A percentile compares a stretch with the other conserved stretches of the same genome.
These are phyloP conservation scores for Eudemis profundana DNA, from an alignment of 2,888 invertebrate species.

Conservation along the genomic window DNA sequence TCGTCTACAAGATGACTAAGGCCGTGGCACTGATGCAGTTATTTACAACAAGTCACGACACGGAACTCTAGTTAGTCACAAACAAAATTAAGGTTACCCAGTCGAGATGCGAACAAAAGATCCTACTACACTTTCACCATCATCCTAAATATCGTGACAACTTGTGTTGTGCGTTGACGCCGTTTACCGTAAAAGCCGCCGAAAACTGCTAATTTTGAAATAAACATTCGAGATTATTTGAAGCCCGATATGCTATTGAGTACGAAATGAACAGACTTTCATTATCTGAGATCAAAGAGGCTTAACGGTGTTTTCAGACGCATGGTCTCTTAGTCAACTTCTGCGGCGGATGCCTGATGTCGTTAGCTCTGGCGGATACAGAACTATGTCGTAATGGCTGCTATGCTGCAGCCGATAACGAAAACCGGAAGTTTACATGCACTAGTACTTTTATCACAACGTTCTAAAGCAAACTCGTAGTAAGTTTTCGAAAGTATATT, in stretches of 20 bases:
- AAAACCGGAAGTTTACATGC: slow-evolving; percentile 30
- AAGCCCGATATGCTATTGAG: slow-evolving; percentile 9
- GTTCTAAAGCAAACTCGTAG: slow-evolving; percentile 10
- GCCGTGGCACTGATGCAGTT: slow-evolving; percentile 23
- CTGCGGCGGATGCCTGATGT: slow-evolving; percentile 16
- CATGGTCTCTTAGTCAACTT: not conserved
- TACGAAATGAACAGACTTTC: slow-evolving; percentile 13
- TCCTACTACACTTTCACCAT: slow-evolving; percentile 51
- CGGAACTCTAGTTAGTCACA: slow-evolving; percentile 30
- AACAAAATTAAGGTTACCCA: slow-evolving; percentile 52
- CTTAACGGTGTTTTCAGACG: slow-evolving; percentile 6
- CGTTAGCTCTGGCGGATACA: slow-evolving; percentile 27
- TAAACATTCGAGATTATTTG: slow-evolving; percentile 25
- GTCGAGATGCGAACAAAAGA: slow-evolving; percentile 46
- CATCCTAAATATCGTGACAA: slow-evolving; percentile 38
- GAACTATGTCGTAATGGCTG: slow-evolving; percentile 27
- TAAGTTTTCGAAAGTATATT: slow-evolving; percentile 19
- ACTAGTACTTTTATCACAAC: slow-evolving; percentile 31
- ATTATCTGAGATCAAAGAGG: slow-evolving; percentile 24
- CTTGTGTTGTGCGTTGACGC: not conserved
- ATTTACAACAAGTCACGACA: slow-evolving; percentile 29
- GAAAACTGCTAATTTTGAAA: slow-evolving; percentile 25
- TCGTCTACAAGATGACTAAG: slow-evolving; percentile 36
- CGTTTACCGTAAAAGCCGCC: slow-evolving; percentile 13
- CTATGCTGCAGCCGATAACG: slow-evolving; percentile 36